Base-by-base conservation (phyloP, 2,888 invertebrate genomes). In the Trichacis sp. region DNA sequence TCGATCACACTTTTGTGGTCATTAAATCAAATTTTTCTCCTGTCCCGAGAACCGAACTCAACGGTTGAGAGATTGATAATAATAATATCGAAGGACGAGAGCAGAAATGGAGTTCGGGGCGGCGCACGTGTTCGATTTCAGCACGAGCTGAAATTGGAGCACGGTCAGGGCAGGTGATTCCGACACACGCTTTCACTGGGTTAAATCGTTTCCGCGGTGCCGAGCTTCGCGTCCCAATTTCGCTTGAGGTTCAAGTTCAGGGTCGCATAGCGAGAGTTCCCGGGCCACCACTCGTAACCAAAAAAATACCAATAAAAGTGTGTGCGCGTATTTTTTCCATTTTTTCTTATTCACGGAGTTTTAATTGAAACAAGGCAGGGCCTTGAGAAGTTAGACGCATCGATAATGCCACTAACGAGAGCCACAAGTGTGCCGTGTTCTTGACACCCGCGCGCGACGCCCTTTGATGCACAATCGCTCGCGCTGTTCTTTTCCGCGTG, bases 321-420 rank as follows among this genome's bases (percentile, higher is more conserved):
- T n/a, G n/a, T n/a, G n/a, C n/a, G n/a, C n/a, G n/a, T n/a, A n/a
- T n/a, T n/a, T n/a, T n/a, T n/a, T n/a, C n/a, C n/a, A n/a, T n/a
- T n/a, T n/a, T n/a, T n/a, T n/a, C n/a, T n/a, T n/a, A n/a, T n/a
- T n/a, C n/a, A n/a, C n/a, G n/a, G n/a, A n/a, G n/a, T n/a, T n/a
- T n/a, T n/a, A n/a, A n/a, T n/a, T n/a, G n/a, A n/a, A n/a, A n/a
- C n/a, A n/a, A n/a, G n/a, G n/a, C n/a, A n/a, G n/a, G 54, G 62
- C 78, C 77, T 77, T 76, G 77, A 69, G 60, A 60, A 74, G 72
- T 71, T 57, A 67, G 67, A 73, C 75, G 73, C 74, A 74, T 59
- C 74, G 74, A 74, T 77, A 77, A 76, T 74, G 70, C 71, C 64
- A 70, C 73, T 77, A 75, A 75, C 72, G 72, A 75, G 76, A 62